These are phyloP conservation scores for Sigmodon hispidus DNA, from an alignment of 2,113 vertebrate species.

Conservation along the genomic window DNA sequence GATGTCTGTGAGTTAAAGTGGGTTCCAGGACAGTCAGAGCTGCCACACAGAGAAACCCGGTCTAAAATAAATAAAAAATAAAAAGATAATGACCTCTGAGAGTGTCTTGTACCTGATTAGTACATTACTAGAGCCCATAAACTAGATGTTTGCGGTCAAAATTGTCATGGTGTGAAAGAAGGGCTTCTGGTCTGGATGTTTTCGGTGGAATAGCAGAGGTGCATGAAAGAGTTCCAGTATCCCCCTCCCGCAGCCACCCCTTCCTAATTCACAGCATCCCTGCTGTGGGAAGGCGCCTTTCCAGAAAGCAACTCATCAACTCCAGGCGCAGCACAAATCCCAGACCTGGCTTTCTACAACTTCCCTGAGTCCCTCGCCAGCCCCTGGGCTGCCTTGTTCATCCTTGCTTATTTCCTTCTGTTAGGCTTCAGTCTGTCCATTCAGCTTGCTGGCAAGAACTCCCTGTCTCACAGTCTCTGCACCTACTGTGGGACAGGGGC, in stretches of 20 bases:
- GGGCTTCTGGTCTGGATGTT: background rate
- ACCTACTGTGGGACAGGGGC: background rate
- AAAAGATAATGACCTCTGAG: conserved; percentile 15
- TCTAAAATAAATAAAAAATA: background rate
- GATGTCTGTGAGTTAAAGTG: background rate
- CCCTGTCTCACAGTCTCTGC: background rate
- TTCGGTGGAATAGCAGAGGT: background rate
- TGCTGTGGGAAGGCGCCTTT: background rate
- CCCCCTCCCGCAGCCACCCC: background rate
- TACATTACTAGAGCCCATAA: conserved; percentile 38
- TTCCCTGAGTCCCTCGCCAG: background rate
- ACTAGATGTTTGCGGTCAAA: conserved; percentile 9
- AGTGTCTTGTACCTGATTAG: conserved; percentile 23
- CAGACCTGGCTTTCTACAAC: background rate
- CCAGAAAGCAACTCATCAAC: background rate
- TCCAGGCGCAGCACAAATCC: background rate
- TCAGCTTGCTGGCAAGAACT: background rate
- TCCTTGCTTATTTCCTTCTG: background rate
- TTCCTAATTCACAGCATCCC: background rate
- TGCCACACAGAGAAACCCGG: background rate
- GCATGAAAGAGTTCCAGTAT: background rate
- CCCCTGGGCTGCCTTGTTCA: background rate
- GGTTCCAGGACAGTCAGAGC: background rate
- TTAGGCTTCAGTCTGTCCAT: background rate
- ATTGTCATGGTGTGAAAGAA: background rate